Conservation (phyloP, 92 coral and sea anemone species). For the Parazoanthus atlanticus region DNA sequence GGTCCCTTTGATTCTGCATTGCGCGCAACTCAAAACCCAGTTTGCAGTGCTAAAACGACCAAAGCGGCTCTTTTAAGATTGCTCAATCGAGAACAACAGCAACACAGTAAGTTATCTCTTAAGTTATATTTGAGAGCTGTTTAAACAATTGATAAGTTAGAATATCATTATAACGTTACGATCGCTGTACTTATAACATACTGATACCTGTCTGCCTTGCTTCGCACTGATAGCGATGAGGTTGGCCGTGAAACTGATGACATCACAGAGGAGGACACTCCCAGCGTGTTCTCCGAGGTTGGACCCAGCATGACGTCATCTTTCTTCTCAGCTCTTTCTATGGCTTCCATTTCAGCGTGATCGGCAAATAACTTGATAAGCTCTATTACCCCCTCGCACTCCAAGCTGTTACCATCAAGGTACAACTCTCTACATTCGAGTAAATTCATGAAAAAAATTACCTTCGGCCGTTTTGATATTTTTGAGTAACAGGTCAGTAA, state of each 20-base stretch:
- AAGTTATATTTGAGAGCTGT: too few relatives aligned
- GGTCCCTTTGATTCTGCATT: too few relatives aligned
- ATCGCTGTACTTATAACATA: neutral
- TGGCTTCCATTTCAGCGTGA: slow-evolving; percentile 98
- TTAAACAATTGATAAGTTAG: neutral
- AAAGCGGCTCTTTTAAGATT: too few relatives aligned
- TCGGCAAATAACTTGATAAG: slow-evolving; percentile 93
- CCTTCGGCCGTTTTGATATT: too few relatives aligned
- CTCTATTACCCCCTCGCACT: slow-evolving; percentile 95
- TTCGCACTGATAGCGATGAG: slow-evolving; percentile 67
- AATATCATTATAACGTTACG: neutral
- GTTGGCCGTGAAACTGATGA: slow-evolving; percentile 74
- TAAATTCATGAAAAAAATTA: neutral
- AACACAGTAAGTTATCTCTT: too few relatives aligned
- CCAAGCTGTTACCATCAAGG: slow-evolving; percentile 92
- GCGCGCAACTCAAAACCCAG: too few relatives aligned
- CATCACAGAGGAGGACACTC: slow-evolving; percentile 75
- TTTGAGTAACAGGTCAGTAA: too few relatives aligned
- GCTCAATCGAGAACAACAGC: too few relatives aligned
- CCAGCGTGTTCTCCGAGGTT: slow-evolving; percentile 46
- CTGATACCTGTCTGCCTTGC: slow-evolving; percentile 64
- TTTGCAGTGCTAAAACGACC: too few relatives aligned
- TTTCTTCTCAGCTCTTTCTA: slow-evolving; percentile 78
- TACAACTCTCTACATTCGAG: slow-evolving; percentile 78
- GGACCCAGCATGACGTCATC: slow-evolving; percentile 47